Evolutionary conservation across 2,113 vertebrate species (phyloP).

Genomic region (Campylorhamphus procurvoides): DNA sequence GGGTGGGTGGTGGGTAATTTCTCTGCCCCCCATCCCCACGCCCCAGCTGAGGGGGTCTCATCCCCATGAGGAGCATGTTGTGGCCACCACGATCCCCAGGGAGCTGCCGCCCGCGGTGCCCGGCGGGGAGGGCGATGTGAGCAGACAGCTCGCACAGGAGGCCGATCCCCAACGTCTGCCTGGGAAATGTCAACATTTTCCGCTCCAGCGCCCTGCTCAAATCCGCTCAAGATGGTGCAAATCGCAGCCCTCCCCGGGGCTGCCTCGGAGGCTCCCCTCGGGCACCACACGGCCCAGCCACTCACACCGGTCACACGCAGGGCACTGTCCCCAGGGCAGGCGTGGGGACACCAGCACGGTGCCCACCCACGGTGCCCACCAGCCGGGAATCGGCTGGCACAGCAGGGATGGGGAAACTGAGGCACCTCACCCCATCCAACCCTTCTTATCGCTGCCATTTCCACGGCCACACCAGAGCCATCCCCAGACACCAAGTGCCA

Average conservation of each 20-base stretch:
- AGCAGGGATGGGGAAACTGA: not conserved
- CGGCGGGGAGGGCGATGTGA: not conserved
- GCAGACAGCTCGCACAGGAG: constrained; percentile 43
- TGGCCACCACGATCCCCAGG: accelerated
- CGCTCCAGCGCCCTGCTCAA: constrained; percentile 11
- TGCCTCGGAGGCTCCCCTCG: not conserved
- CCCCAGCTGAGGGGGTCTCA: accelerated
- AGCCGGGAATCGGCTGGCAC: not conserved
- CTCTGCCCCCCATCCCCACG: too few relatives aligned
- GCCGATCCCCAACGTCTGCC: constrained; percentile 32
- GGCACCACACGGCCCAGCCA: not conserved
- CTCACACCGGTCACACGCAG: accelerated
- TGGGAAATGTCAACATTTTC: constrained; percentile 51
- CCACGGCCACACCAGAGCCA: not conserved
- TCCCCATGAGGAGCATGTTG: accelerated
- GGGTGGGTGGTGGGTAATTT: accelerated
- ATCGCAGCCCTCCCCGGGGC: not conserved
- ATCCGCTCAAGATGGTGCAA: constrained; percentile 57
- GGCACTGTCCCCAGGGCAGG: not conserved
- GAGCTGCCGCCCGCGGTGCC: not conserved
- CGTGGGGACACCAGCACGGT: accelerated
- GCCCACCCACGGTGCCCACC: accelerated
- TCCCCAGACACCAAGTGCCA: not conserved
- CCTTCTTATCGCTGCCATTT: not conserved
- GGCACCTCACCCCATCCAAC: not conserved